These are phyloP conservation scores for Darevskia mixta DNA, from an alignment of 2,797 vertebrate genomes.

Conservation along the genomic window DNA sequence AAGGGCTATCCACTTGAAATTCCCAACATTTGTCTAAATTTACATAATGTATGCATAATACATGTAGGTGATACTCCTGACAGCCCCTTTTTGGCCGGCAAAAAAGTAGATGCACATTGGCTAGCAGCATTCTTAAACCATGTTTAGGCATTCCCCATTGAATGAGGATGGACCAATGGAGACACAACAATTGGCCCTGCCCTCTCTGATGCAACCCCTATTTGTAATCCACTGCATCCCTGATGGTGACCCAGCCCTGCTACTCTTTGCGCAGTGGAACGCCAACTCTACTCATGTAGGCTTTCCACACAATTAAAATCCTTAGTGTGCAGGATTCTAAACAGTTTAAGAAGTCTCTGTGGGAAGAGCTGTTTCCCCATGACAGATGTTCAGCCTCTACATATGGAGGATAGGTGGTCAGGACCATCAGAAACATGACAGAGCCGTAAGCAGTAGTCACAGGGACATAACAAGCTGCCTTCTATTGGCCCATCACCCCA, in stretches of 20 bases:
- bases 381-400: neutral
- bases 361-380: neutral
- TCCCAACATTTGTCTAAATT: neutral
- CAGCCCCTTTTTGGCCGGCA: neutral
- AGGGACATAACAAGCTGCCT: no score
- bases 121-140: neutral
- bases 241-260: no score
- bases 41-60: conserved; percentile 11
- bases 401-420: neutral
- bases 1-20: conserved; percentile 51
- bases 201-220: no score
- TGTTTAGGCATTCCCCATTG: no score
- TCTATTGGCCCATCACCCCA: no score
- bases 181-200: no score
- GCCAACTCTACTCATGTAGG: no score
- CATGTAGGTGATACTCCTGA: neutral
- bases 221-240: no score
- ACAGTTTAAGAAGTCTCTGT: neutral
- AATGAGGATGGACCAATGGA: no score
- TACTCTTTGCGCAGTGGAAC: no score
- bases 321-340: neutral
- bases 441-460: neutral
- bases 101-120: neutral
- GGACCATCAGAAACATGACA: neutral
- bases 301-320: no score